These are phyloP conservation scores for Melierax canorus DNA, from an alignment of 2,113 vertebrate species.

Conservation along the genomic window DNA sequence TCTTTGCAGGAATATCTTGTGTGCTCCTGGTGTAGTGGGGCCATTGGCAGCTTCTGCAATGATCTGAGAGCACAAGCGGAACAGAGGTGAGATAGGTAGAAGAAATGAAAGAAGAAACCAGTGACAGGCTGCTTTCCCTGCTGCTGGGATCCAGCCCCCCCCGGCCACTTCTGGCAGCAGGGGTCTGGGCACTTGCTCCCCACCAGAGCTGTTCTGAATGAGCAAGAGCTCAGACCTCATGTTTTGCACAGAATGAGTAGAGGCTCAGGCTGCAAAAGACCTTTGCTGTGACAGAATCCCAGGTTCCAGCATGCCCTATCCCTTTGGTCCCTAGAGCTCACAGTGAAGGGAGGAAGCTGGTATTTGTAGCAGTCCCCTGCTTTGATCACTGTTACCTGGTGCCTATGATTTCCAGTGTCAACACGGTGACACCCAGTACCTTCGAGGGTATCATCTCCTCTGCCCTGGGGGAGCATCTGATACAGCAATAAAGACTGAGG, in stretches of 20 bases:
- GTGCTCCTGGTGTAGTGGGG: constrained; percentile 85
- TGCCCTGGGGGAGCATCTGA: background rate
- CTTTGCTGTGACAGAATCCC: background rate
- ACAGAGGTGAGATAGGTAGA: background rate
- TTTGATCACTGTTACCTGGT: background rate
- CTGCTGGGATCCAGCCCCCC: background rate
- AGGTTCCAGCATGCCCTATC: background rate
- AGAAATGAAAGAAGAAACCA: background rate
- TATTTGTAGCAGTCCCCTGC: background rate
- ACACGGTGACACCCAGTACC: background rate
- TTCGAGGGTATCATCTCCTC: background rate
- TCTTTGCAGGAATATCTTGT: constrained; percentile 86
- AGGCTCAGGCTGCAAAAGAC: background rate
- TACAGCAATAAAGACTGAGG: background rate
- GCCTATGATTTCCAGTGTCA: background rate
- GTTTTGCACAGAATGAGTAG: background rate
- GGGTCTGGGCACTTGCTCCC: background rate
- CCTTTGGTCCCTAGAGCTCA: background rate
- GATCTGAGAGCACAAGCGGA: constrained; percentile 70
- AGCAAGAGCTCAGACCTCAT: background rate
- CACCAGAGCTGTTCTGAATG: background rate
- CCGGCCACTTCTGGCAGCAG: background rate
- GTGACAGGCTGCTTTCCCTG: background rate
- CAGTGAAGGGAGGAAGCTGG: background rate
- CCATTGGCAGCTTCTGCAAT: constrained; percentile 89